phyloP scores from a whole-genome alignment of 1,140 invertebrate species.

The Rhagoletis zephyria region DNA sequence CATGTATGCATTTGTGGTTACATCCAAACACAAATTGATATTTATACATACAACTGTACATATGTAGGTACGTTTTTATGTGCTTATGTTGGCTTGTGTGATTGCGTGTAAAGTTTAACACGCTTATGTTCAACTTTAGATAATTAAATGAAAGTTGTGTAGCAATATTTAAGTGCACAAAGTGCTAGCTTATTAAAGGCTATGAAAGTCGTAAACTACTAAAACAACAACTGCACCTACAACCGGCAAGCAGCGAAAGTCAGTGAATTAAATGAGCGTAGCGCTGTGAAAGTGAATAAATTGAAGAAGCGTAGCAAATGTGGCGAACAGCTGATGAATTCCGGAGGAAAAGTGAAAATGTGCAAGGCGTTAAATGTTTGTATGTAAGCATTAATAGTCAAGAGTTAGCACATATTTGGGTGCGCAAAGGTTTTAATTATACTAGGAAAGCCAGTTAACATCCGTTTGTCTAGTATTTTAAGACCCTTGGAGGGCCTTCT shows the following conservation, averaged over 20 bases:
- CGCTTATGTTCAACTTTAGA: slow-evolving; percentile 14
- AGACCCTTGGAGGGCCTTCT: too few species aligned
- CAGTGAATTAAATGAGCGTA: slow-evolving; percentile 30
- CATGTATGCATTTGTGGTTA: too few species aligned
- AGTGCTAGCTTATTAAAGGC: slow-evolving; percentile 36
- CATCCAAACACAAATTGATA: too few species aligned
- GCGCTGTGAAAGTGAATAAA: background rate
- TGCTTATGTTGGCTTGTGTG: background rate
- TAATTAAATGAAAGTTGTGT: slow-evolving; percentile 49
- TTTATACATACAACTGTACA: background rate
- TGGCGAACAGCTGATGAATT: slow-evolving; percentile 16
- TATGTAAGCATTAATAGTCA: background rate
- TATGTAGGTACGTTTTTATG: background rate
- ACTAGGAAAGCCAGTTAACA: too few species aligned
- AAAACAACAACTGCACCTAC: background rate
- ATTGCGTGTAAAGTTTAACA: background rate
- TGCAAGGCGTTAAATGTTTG: background rate
- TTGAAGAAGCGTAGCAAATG: background rate
- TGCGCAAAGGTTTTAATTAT: too few species aligned
- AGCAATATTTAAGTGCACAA: slow-evolving; percentile 44
- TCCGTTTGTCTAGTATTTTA: too few species aligned
- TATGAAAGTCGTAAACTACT: slow-evolving; percentile 18
- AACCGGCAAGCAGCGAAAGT: background rate
- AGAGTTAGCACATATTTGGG: background rate
- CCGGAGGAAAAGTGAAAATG: background rate